Evolutionary conservation across 2,888 invertebrate genomes (phyloP), one percentile per base, ranked within the genome.

Genomic region (Oscheius sp.): DNA sequence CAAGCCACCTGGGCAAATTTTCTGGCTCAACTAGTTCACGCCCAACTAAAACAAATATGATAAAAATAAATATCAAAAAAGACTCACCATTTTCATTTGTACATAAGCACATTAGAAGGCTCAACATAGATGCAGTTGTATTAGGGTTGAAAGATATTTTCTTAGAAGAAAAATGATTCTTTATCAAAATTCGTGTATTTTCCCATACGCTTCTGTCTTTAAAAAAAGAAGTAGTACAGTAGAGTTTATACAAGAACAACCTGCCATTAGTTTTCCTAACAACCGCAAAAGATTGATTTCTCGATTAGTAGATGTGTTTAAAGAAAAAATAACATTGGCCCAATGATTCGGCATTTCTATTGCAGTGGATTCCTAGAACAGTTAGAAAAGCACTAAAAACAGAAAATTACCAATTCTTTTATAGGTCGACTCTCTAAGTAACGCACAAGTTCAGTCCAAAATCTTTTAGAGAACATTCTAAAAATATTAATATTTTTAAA

Each of bases 401-500:
- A 55, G 3, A 55, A 55, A 25, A 6, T 55, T 21, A 55, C 55
- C 6, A 61, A 41, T 21, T 61, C 61, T 21, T 21, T 61, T 18
- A 61, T 61, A 0, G 61, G 61, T 9, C 52, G 25, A 1, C 6
- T 25, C 25, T 53, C 53, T 13, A 68, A 49, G 52, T 46, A 68
- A 21, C 52, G 25, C 23, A 41, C 49, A 9, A 68, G 52, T 68
- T 68, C 53, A 13, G 43, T 23, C 68, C 68, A 68, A 68, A 68
- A 68, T 52, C 52, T 52, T 29, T 68, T 68, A 3, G 68, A 21
- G 6, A 55, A 12, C 29, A 53, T 46, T n/a, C 68, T 68, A 23
- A 29, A 27, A 23, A 29, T 21, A 41, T 2, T 3, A 9, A 35
- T 35, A 9, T 7, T 16, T 7, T 49, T 52, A 5, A 9, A 23